Conservation (phyloP, 2,113 vertebrate genomes). For the Pagrus major region DNA sequence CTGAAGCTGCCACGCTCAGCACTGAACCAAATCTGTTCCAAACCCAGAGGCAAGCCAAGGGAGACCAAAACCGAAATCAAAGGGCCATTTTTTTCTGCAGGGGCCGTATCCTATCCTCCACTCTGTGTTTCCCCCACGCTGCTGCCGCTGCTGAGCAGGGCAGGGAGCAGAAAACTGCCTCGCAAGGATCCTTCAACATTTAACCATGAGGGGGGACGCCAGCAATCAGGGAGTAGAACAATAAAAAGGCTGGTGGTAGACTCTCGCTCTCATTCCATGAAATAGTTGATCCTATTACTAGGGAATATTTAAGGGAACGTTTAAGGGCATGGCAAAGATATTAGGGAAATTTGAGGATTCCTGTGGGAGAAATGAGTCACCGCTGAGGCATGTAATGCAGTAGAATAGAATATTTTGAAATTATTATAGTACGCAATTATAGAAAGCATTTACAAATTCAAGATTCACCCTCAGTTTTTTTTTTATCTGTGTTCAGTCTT, state of each 20-base stretch:
- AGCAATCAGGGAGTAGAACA: too few species aligned
- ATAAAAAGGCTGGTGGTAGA: slow-evolving; percentile 2
- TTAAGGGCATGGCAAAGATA: slow-evolving; percentile 9
- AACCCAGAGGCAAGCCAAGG: slow-evolving; percentile 63
- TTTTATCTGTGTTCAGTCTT: background rate
- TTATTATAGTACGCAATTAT: background rate
- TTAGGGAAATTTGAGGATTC: background rate
- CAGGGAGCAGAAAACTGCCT: slow-evolving; percentile 57
- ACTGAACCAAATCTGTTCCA: slow-evolving; percentile 63
- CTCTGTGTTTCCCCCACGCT: slow-evolving; percentile 44
- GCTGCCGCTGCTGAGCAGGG: slow-evolving; percentile 54
- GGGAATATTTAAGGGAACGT: background rate
- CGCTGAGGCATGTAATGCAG: background rate
- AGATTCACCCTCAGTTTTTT: background rate
- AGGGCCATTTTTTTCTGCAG: slow-evolving; percentile 65
- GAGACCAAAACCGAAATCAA: slow-evolving; percentile 76
- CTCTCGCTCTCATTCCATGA: background rate
- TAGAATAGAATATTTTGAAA: background rate
- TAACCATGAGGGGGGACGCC: slow-evolving; percentile 31
- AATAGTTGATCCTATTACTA: background rate
- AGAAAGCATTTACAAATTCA: background rate
- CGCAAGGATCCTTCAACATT: slow-evolving; percentile 49
- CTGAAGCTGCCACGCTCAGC: slow-evolving; percentile 53
- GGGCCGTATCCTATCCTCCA: slow-evolving; percentile 52
- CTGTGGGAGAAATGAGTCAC: slow-evolving; percentile 10